A percentile compares a stretch with the other conserved stretches of the same genome.
These are phyloP conservation scores for Calameuta filiformis DNA, from an alignment of 2,888 invertebrate species.

Conservation along the genomic window DNA sequence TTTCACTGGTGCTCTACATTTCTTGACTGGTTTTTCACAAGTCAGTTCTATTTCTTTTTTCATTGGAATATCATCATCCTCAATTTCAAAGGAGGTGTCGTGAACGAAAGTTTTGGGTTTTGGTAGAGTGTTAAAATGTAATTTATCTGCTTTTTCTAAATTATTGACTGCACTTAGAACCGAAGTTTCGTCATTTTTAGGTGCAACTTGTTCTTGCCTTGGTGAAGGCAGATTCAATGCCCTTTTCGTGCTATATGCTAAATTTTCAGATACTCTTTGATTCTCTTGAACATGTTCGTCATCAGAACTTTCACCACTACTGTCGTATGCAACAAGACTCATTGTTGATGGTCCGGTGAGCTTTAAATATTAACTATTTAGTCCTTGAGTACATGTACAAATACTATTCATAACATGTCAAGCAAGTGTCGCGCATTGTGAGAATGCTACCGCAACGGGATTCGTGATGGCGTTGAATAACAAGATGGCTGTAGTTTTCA, in stretches of 20 bases:
- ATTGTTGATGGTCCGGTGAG: constrained; percentile 26
- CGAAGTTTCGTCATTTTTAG: constrained; percentile 22
- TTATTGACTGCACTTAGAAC: neutral
- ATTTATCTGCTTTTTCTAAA: constrained; percentile 13
- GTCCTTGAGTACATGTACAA: neutral
- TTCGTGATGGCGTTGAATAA: neutral
- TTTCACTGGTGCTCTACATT: constrained; percentile 69
- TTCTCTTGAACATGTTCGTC: constrained; percentile 41
- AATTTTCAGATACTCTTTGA: constrained; percentile 8
- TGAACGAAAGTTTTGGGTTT: constrained; percentile 61
- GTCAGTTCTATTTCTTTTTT: constrained; percentile 48
- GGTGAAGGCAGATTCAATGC: constrained; percentile 10
- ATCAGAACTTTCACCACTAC: constrained; percentile 57
- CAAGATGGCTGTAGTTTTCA: neutral
- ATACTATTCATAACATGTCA: neutral
- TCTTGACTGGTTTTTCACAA: constrained; percentile 42
- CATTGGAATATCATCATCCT: constrained; percentile 71
- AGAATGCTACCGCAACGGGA: neutral
- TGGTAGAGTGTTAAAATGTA: constrained; percentile 65
- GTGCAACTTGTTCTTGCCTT: constrained; percentile 53
- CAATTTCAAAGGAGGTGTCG: constrained; percentile 64
- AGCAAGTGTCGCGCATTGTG: neutral
- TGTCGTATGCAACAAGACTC: constrained; percentile 60
- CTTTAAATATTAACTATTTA: neutral
- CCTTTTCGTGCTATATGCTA: constrained; percentile 9